These are phyloP conservation scores for Lampropteryx suffumata DNA, from an alignment of 2,888 invertebrate genomes.

Conservation along the genomic window DNA sequence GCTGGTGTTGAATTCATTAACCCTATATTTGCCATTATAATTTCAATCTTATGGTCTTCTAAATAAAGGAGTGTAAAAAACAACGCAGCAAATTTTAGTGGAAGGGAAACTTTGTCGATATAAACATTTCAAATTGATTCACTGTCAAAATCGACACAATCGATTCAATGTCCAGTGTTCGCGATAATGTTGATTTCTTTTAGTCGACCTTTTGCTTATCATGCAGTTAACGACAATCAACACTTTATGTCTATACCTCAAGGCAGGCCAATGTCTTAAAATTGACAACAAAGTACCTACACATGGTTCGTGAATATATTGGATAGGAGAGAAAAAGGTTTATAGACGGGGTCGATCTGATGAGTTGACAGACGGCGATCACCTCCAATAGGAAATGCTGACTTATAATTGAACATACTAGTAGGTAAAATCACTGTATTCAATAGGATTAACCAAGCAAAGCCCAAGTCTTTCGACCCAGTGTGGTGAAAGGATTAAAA, in stretches of 20 bases:
- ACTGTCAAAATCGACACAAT: conserved; percentile 74
- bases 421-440: too few species aligned
- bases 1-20: conserved; percentile 41
- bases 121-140: conserved; percentile 70
- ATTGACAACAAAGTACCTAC: conserved; percentile 20
- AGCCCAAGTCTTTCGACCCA: too few species aligned
- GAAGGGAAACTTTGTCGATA: conserved; percentile 35
- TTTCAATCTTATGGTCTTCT: conserved; percentile 12
- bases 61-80: conserved; percentile 16
- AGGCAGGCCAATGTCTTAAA: conserved; percentile 21
- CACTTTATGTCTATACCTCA: conserved; percentile 49
- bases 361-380: conserved; percentile 15
- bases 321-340: conserved; percentile 19
- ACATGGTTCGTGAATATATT: conserved; percentile 12
- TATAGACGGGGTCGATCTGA: conserved; percentile 17
- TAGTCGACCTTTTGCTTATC: conserved; percentile 61
- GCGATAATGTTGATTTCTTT: conserved; percentile 63
- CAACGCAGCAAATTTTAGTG: conserved; percentile 11
- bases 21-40: conserved; percentile 6
- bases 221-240: conserved; percentile 49
- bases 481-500: too few species aligned
- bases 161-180: conserved; percentile 70
- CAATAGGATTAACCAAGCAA: too few species aligned
- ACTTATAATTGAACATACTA: not conserved
- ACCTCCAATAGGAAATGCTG: conserved; percentile 4